Conservation (phyloP, 2,888 invertebrate species). For the Pachycephus smyrnensis region DNA sequence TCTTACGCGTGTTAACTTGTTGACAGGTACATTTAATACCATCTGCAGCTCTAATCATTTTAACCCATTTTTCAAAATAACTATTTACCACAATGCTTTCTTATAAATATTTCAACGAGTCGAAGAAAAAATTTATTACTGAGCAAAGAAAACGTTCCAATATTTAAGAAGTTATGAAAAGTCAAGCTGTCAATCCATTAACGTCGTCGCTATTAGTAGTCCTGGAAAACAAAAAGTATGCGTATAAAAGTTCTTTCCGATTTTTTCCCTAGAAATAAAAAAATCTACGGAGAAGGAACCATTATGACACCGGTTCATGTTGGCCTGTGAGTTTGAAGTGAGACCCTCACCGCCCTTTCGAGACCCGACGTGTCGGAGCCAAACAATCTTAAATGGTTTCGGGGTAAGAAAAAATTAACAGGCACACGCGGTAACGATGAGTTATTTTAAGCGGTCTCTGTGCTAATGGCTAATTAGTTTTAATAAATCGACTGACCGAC, state of each 20-base stretch:
- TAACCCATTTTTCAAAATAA: no score
- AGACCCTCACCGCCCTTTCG: slow-evolving; percentile 9
- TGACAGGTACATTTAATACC: no score
- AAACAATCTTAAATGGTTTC: slow-evolving; percentile 16
- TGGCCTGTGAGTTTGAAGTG: slow-evolving; percentile 10
- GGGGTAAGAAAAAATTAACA: slow-evolving; percentile 17
- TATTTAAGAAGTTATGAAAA: neutral
- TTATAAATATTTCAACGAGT: no score
- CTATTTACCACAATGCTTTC: no score
- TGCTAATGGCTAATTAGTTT: neutral
- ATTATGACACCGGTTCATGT: neutral
- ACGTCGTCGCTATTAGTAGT: neutral
- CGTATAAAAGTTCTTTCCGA: neutral
- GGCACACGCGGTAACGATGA: slow-evolving; percentile 6
- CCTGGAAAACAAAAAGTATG: no score
- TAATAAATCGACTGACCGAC: slow-evolving; percentile 4
- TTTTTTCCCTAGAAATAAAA: neutral
- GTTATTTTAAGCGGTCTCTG: slow-evolving; percentile 1
- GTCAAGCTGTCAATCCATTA: neutral
- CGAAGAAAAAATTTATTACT: neutral
- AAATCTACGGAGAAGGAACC: neutral
- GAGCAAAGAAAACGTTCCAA: neutral
- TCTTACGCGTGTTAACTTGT: no score
- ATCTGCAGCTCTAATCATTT: no score
- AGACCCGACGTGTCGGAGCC: slow-evolving; percentile 9